Conservation (phyloP, 2,113 vertebrate genomes). For the Festucalex cinctus region DNA sequence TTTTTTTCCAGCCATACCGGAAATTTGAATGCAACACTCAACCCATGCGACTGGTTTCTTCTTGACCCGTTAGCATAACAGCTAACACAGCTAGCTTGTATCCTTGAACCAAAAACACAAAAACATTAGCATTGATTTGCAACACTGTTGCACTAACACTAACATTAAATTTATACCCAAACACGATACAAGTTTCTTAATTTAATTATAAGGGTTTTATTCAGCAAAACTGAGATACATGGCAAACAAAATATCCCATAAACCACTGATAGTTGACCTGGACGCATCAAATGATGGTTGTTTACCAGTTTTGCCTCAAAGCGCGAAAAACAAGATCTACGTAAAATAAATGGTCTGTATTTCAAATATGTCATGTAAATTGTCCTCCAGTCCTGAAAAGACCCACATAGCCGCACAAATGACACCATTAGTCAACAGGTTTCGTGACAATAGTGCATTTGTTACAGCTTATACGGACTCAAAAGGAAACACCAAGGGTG, state of each 20-base stretch:
- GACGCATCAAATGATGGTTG: too few species aligned
- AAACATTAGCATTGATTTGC: neutral
- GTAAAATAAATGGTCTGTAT: neutral
- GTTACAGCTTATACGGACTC: neutral
- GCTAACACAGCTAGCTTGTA: neutral
- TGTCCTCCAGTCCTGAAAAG: neutral
- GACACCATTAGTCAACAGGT: constrained; percentile 2
- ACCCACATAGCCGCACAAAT: neutral
- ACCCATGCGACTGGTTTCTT: neutral
- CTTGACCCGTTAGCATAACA: neutral
- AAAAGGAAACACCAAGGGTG: constrained; percentile 8
- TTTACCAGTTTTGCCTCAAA: too few species aligned
- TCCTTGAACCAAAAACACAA: neutral
- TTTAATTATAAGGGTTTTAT: neutral
- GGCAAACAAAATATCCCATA: neutral
- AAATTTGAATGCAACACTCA: neutral
- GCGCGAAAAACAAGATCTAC: neutral
- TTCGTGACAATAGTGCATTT: neutral
- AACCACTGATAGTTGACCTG: too few species aligned
- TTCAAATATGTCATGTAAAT: neutral
- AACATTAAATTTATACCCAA: neutral
- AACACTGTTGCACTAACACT: neutral
- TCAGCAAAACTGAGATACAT: neutral
- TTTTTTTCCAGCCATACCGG: neutral
- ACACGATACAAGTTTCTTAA: neutral